Base-by-base conservation (phyloP, 2,797 vertebrate species). In the Malacoctenus gilli region DNA sequence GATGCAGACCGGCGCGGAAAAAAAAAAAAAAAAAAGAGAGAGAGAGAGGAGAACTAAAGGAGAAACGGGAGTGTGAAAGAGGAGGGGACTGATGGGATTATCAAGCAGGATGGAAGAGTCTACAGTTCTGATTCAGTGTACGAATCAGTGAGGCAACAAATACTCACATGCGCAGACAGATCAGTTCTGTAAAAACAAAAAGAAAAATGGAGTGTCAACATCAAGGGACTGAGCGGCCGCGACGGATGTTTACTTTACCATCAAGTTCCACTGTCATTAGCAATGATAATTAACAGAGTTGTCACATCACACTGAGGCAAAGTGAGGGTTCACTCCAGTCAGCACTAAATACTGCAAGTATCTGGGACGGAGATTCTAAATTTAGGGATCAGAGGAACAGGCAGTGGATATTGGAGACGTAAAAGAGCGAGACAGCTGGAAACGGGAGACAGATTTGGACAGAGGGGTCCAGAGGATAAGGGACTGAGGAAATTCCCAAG, bases 301-400 rank as follows among this genome's bases (percentile, higher is more conserved):
- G 68, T 71, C 77, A 81, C 72, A 72, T 67, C 68, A 66, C 53
- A 64, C 49, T 34, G 59, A 62, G 37, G 21, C 55, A 44, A 12
- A 32, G 43, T 22, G 50, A 79, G 51, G 59, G 43, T 54, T 75
- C 50, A 56, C 55, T 41, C 60, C 51, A 79, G 55, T 87, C 84
- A 75, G 69, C 72, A 68, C 22, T 80, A 86, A 88, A 84, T 75
- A 57, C 64, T 55, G 53, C 51, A 66, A 70, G 58, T 75, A 87
- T 84, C 82, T 89, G 75, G 85, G 84, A 80, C 77, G 4, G 62
- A 64, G 61, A 69, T 85, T 83, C 86, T 87, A 87, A 79, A 87
- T 86, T 87, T 87, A 89, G 83, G 61, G 59, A 83, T 84, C 59
- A 84, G 74, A 82, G 64, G 52, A 69, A 75, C 1, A 2, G 38